phyloP scores from a whole-genome alignment of 1,140 invertebrate species.

The Euura lappo region DNA sequence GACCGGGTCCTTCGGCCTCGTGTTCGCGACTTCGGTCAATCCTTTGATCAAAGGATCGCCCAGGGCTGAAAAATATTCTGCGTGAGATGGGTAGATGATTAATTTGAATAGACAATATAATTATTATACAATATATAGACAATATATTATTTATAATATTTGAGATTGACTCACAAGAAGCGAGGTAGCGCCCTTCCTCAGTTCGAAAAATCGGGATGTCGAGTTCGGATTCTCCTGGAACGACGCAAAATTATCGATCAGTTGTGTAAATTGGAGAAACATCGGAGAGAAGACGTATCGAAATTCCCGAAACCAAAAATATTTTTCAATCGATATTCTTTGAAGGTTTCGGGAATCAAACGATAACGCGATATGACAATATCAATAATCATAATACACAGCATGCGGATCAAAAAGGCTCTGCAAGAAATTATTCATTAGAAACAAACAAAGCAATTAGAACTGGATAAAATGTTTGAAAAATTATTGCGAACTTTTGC shows the following conservation, averaged over 20 bases:
- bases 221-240: constrained; percentile 64
- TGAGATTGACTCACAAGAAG: constrained; percentile 69
- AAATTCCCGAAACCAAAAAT: not conserved
- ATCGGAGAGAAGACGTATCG: not conserved
- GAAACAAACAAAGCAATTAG: no score
- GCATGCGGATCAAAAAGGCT: not conserved
- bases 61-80: constrained; percentile 64
- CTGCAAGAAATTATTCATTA: no score
- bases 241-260: constrained; percentile 15
- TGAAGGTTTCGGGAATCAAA: not conserved
- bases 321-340: not conserved
- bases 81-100: constrained; percentile 39
- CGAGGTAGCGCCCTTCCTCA: constrained; percentile 83
- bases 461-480: no score
- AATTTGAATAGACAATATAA: constrained; percentile 6
- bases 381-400: not conserved
- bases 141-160: constrained; percentile 11
- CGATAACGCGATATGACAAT: not conserved
- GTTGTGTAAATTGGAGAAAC: not conserved
- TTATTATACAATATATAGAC: constrained; percentile 1
- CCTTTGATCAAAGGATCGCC: constrained; percentile 88
- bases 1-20: constrained; percentile 81
- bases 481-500: not conserved
- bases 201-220: constrained; percentile 79
- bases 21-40: constrained; percentile 82